Evolutionary conservation across 2,113 vertebrate species (phyloP).

Genomic region (Galemys pyrenaicus): DNA sequence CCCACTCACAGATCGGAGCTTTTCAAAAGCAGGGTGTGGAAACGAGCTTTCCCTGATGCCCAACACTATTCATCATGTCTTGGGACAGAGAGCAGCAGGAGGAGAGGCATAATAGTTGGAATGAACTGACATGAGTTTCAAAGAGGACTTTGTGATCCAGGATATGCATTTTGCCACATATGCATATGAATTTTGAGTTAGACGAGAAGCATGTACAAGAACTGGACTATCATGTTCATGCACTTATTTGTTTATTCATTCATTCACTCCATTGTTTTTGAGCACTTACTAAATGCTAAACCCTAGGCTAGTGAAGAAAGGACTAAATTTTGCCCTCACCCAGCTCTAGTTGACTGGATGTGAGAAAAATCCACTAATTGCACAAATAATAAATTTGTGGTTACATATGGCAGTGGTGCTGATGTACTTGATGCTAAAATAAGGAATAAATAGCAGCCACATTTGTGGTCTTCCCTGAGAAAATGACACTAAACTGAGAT

Average conservation of each 20-base stretch:
- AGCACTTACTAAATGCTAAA: not conserved
- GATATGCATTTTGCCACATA: no score
- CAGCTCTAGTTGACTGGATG: not conserved
- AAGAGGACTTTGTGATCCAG: not conserved
- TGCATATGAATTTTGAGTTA: not conserved
- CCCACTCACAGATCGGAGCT: not conserved
- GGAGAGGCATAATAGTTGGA: not conserved
- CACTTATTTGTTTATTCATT: not conserved
- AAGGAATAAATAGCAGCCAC: not conserved
- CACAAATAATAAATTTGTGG: not conserved
- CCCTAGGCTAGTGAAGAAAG: not conserved
- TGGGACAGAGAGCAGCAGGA: not conserved
- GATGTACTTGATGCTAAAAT: not conserved
- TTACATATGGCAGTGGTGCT: not conserved
- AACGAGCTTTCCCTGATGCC: not conserved
- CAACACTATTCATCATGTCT: not conserved
- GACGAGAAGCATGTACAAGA: not conserved
- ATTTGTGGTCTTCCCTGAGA: not conserved
- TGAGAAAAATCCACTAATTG: not conserved
- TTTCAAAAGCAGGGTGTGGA: not conserved
- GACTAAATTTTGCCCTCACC: not conserved
- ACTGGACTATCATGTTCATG: not conserved
- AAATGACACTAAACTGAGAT: not conserved
- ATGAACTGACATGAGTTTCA: not conserved
- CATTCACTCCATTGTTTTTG: not conserved